These are phyloP conservation scores for Sphenodon punctatus DNA, from an alignment of 2,797 vertebrate genomes.

Conservation along the genomic window DNA sequence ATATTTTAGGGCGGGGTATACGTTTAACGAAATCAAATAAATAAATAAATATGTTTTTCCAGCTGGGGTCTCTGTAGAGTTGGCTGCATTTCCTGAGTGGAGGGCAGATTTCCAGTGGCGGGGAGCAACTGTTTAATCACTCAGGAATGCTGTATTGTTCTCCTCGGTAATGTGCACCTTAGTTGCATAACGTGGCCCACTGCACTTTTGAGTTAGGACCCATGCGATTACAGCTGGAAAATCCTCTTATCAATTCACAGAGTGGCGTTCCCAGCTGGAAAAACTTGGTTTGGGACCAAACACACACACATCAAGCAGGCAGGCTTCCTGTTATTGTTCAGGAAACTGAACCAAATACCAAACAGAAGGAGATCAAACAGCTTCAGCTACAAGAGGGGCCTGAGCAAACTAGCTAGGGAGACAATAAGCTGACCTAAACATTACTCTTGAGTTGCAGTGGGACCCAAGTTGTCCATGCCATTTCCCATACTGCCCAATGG, in stretches of 20 bases:
- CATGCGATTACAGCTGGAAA: slow-evolving; percentile 26
- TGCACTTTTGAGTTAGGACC: background rate
- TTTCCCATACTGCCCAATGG: background rate
- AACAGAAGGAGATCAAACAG: slow-evolving; percentile 56
- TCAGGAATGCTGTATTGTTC: slow-evolving; percentile 43
- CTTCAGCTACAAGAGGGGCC: slow-evolving; percentile 43
- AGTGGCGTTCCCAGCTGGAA: slow-evolving; percentile 59
- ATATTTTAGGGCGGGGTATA: too few relatives aligned
- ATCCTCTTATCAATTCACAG: slow-evolving; percentile 9
- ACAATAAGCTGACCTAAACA: slow-evolving; percentile 14
- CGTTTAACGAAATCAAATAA: too few relatives aligned
- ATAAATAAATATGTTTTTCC: slow-evolving; percentile 52
- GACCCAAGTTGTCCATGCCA: background rate
- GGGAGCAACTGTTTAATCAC: slow-evolving; percentile 34
- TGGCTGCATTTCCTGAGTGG: background rate
- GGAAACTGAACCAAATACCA: slow-evolving; percentile 56
- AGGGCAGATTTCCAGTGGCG: slow-evolving; percentile 29
- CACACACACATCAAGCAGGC: background rate
- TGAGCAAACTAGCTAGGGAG: slow-evolving; percentile 20
- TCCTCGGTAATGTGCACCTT: slow-evolving; percentile 8
- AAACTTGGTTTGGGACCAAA: slow-evolving; percentile 31
- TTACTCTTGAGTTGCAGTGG: background rate
- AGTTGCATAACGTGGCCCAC: slow-evolving; percentile 25
- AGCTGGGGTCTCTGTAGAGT: slow-evolving; percentile 39
- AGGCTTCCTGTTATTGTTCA: slow-evolving; percentile 62